Evolutionary conservation across 1,140 invertebrate genomes (phyloP), one percentile per base, ranked within the genome.

Genomic region (Cydia pomonella): DNA sequence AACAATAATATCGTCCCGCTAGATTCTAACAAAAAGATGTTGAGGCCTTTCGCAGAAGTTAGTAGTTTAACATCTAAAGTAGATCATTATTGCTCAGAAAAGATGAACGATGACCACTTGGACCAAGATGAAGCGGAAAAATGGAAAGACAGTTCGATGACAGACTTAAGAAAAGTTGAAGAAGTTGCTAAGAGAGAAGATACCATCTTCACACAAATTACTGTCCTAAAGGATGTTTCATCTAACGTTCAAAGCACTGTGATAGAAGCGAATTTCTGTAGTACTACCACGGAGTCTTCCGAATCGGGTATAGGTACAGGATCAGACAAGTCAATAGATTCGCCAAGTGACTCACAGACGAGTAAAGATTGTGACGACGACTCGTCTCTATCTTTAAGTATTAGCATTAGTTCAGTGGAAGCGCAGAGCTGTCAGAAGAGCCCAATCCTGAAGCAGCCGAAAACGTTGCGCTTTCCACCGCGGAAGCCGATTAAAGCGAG

Each of bases 391-490:
- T 92, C 92, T 10, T 82, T 93, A 75, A 90, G 91, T 83, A 82
- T 93, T 59, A 93, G 92, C 82, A 80, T 92, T 73, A 88, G 88
- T 82, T 92, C 91, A 10, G 79, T 90, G 29, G 91, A 92, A 63
- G 80, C 82, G 47, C 86, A 85, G 59, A 86, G 78, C 77, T 79
- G 84, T 76, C 92, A 92, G 75, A 94, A 94, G 73, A 94, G 94
- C 77, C 96, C 96, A 9, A 97, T 97, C 73, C 82, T 97, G 21
- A 96, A 96, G 16, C 95, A 95, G 77, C 96, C 96, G 1, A 96
- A 96, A 80, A 97, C 95, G 27, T 95, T 97, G 72, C 94, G 96
- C 77, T 97, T 97, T 83, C 96, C 96, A 0, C 95, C 95, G 10
- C 87, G 80, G 79, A 90, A 71, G 73, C 74, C 78, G 50, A 78